phyloP scores from a whole-genome alignment of 2,113 vertebrate genomes.

The Pyxicephalus adspersus region DNA sequence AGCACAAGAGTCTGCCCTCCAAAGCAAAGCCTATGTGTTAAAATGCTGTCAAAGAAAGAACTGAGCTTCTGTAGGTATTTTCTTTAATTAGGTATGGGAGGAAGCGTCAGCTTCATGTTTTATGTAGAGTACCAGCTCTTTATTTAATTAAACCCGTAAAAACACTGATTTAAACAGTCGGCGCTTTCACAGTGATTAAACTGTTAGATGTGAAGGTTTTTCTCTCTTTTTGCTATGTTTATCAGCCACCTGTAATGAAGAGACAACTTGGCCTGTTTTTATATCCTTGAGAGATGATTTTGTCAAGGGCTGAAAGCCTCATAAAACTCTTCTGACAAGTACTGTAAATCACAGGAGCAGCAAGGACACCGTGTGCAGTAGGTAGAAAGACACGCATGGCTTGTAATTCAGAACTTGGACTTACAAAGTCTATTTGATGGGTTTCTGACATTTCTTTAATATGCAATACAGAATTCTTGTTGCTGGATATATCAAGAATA shows the following conservation, averaged over 20 bases:
- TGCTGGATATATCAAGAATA: too few species aligned
- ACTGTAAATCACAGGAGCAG: constrained; percentile 5
- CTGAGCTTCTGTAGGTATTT: not conserved
- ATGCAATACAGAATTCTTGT: too few species aligned
- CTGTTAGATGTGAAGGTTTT: not conserved
- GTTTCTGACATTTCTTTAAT: not conserved
- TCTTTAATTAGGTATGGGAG: not conserved
- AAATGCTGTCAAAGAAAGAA: not conserved
- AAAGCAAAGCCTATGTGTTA: not conserved
- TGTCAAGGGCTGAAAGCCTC: constrained; percentile 24
- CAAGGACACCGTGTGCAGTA: not conserved
- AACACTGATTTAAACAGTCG: constrained; percentile 21
- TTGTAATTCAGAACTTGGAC: constrained; percentile 4
- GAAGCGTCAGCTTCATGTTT: constrained; percentile 2
- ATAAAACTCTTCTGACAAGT: constrained; percentile 20
- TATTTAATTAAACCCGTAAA: constrained; percentile 49
- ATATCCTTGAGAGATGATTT: constrained; percentile 21
- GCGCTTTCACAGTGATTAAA: not conserved
- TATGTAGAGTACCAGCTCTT: constrained; percentile 12
- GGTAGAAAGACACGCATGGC: not conserved
- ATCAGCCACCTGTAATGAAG: not conserved
- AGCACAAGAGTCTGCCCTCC: too few species aligned
- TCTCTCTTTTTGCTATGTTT: not conserved
- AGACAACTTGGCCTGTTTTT: constrained; percentile 1
- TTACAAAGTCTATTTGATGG: not conserved